Conservation (phyloP, 2,888 invertebrate species). For the Aspidiotus rigidus region DNA sequence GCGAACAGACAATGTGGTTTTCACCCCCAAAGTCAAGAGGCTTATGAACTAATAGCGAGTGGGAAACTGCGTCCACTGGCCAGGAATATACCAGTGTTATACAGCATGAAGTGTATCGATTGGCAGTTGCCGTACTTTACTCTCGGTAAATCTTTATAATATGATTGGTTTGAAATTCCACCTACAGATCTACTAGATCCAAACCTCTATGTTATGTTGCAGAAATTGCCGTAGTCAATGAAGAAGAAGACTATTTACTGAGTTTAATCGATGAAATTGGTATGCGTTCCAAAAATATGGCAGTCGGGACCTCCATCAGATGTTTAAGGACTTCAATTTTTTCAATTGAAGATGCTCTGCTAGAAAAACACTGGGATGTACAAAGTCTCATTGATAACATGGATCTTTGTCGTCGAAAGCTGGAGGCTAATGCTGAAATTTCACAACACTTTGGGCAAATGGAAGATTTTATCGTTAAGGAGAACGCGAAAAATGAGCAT, state of each 20-base stretch:
- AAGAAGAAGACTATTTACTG: slow-evolving; percentile 66
- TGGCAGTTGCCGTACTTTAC: slow-evolving; percentile 76
- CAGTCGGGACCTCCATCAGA: slow-evolving; percentile 68
- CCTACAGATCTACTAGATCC: slow-evolving; percentile 1
- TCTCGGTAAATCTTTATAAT: slow-evolving; percentile 53
- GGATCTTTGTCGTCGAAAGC: slow-evolving; percentile 45
- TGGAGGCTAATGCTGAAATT: background rate
- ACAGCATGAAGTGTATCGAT: slow-evolving; percentile 73
- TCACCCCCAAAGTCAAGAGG: slow-evolving; percentile 73
- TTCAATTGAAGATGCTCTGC: slow-evolving; percentile 59
- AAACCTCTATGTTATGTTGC: slow-evolving; percentile 40
- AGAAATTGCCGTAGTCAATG: slow-evolving; percentile 84
- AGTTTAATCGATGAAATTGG: slow-evolving; percentile 77
- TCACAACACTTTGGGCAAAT: too few relatives aligned
- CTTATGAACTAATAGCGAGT: slow-evolving; percentile 75
- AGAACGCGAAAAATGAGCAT: too few relatives aligned
- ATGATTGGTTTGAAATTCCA: background rate
- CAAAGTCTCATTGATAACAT: slow-evolving; percentile 60
- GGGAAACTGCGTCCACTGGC: slow-evolving; percentile 70
- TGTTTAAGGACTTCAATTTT: slow-evolving; percentile 79
- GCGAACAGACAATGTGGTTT: slow-evolving; percentile 59
- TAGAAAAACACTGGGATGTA: slow-evolving; percentile 73
- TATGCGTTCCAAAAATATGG: slow-evolving; percentile 63
- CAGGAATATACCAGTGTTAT: slow-evolving; percentile 64
- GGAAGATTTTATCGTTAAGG: too few relatives aligned